Evolutionary conservation across 2,888 invertebrate genomes (phyloP).

Genomic region (Hedychridium roseum): DNA sequence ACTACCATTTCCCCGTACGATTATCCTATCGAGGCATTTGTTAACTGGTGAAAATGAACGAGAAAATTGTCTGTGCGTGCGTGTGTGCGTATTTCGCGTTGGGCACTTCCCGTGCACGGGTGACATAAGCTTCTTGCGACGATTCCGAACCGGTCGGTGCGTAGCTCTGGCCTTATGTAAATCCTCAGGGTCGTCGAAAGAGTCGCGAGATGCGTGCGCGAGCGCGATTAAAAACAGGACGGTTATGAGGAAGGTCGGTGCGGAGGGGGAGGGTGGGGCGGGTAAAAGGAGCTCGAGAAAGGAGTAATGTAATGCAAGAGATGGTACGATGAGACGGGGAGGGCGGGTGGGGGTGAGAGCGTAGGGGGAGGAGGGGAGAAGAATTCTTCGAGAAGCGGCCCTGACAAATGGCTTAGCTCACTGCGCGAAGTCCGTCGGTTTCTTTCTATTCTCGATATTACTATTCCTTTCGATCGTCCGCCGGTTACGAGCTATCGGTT

Average conservation of each 20-base stretch:
- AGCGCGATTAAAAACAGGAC: too few species aligned
- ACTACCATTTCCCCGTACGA: too few species aligned
- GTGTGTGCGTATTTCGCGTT: too few species aligned
- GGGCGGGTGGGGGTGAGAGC: conserved; percentile 4
- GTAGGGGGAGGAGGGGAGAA: conserved; percentile 3
- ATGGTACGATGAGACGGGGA: conserved; percentile 1
- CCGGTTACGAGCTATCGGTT: too few species aligned
- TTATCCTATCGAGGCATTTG: too few species aligned
- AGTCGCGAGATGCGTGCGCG: not conserved
- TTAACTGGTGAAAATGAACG: too few species aligned
- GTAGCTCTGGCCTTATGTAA: conserved; percentile 13
- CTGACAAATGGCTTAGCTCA: conserved; percentile 25
- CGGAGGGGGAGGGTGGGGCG: not conserved
- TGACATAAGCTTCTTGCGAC: not conserved
- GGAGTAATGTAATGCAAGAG: conserved; percentile 2
- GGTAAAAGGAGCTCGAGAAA: conserved; percentile 4
- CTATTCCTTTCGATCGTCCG: too few species aligned
- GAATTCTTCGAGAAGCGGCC: conserved; percentile 14
- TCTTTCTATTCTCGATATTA: not conserved
- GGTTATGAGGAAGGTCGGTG: too few species aligned
- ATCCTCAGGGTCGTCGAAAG: conserved; percentile 24
- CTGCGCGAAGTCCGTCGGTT: conserved; percentile 16
- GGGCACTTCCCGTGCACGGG: not conserved
- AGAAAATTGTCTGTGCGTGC: too few species aligned
- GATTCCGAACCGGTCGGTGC: not conserved